These are phyloP conservation scores for Amniataba percoides DNA, from an alignment of 2,797 vertebrate genomes.

Conservation along the genomic window DNA sequence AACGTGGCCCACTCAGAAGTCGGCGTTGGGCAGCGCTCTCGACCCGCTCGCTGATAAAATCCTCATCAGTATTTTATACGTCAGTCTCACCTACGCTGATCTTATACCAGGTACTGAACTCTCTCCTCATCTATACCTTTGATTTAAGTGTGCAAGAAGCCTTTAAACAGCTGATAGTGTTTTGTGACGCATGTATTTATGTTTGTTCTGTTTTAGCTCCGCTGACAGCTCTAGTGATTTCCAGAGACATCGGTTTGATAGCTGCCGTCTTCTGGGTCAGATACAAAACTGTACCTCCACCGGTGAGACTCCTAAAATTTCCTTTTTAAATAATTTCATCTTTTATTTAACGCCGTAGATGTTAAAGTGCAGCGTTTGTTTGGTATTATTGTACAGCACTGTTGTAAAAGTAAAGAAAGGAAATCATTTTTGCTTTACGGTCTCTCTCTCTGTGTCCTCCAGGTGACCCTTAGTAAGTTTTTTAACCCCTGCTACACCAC, in stretches of 20 bases:
- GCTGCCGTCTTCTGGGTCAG: constrained; percentile 96
- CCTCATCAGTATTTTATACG: constrained; percentile 95
- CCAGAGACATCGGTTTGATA: constrained; percentile 93
- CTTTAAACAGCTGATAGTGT: not conserved
- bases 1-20: constrained; percentile 97
- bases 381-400: not conserved
- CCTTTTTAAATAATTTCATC: not conserved
- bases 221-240: constrained; percentile 93
- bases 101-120: constrained; percentile 94
- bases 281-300: constrained; percentile 96
- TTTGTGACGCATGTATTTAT: not conserved
- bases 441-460: constrained; percentile 28
- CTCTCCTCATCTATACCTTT: not conserved
- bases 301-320: constrained; percentile 85
- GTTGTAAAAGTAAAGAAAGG: not conserved
- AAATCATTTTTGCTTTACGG: not conserved
- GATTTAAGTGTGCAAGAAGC: not conserved
- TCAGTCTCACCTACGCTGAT: constrained; percentile 94
- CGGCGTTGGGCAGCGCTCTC: constrained; percentile 95
- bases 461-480: constrained; percentile 96
- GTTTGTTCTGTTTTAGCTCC: constrained; percentile 83
- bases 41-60: constrained; percentile 99
- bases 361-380: not conserved
- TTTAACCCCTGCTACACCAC: constrained; percentile 99
- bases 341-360: not conserved